These are phyloP conservation scores for Papilio protenor DNA, from an alignment of 2,888 invertebrate genomes.

Conservation along the genomic window DNA sequence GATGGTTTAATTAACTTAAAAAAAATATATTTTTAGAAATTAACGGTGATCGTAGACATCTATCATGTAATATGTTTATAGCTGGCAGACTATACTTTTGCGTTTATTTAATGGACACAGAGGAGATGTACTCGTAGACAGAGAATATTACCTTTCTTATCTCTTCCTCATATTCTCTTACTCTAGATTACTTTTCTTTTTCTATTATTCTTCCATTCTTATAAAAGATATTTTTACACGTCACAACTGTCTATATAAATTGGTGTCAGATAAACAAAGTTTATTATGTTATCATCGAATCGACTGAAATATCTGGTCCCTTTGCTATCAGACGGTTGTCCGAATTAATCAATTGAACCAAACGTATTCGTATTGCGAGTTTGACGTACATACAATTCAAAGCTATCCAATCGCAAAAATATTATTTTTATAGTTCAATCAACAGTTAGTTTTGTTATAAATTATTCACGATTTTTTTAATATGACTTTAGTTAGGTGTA, in stretches of 20 bases:
- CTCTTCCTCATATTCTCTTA: neutral
- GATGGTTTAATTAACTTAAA: no score
- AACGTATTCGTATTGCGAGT: constrained; percentile 40
- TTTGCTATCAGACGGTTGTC: constrained; percentile 52
- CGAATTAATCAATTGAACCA: constrained; percentile 54
- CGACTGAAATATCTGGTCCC: constrained; percentile 42
- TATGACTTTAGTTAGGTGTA: no score
- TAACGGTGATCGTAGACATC: no score
- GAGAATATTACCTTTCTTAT: no score
- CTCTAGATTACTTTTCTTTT: neutral
- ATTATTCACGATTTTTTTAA: no score
- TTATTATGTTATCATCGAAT: constrained; percentile 32
- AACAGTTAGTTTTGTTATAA: neutral
- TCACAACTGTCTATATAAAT: neutral
- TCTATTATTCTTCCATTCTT: neutral
- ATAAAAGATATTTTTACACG: neutral
- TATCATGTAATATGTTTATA: no score
- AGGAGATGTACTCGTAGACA: no score
- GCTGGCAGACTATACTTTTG: no score
- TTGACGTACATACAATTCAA: constrained; percentile 16
- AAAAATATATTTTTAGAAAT: no score
- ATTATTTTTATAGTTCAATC: neutral
- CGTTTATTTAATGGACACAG: no score
- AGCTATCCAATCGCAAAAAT: constrained; percentile 8
- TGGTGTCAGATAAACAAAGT: constrained; percentile 3